Evolutionary conservation across 2,797 vertebrate genomes (phyloP), one percentile per base, ranked within the genome.

Genomic region (Notoglanidium macrostoma): DNA sequence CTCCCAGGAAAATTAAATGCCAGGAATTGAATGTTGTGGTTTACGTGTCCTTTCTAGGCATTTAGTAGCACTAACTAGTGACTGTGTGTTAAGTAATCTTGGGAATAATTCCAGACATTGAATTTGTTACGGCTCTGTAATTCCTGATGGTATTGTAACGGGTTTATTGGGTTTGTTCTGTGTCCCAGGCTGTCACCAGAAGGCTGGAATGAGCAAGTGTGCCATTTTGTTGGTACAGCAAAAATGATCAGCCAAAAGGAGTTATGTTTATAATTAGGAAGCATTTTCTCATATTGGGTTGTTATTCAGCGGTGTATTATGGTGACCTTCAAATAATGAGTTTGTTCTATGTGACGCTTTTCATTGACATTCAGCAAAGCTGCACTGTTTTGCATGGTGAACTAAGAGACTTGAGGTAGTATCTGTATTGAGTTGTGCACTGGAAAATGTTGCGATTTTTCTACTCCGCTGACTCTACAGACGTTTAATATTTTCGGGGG

Each of bases 241-340:
- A n/a, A 73, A 72, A 72, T 9, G 70, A 0, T 19, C 57, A 51
- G 29, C 2, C 14, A 76, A 76, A 51, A 35, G 7, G 46, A 77
- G 74, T 77, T 54, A 77, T 29, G 26, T 26, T 76, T 54, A 77
- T 77, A 26, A 76, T 76, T 54, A 51, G 2, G 74, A 54, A 54
- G 11, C 1, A 10, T 77, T 77, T 55, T 54, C 8, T 77, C 35
- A 9, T 77, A 54, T 77, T 3, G 3, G n/a, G 15, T 77, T 10
- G 49, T 1, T 77, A 19, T 54, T 55, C 74, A 55, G 26, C 8
- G 8, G 15, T 32, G 49, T 55, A n/a, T 32, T 77, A 55, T 11
- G 15, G 74, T 77, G 74, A 55, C 74, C 74, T 77, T 77, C 51
- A 77, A 77, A 77, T 77, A 77, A 55, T 77, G 74, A 77, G 74